Conservation (phyloP, 2,888 invertebrate genomes). For the Timandra comae region DNA sequence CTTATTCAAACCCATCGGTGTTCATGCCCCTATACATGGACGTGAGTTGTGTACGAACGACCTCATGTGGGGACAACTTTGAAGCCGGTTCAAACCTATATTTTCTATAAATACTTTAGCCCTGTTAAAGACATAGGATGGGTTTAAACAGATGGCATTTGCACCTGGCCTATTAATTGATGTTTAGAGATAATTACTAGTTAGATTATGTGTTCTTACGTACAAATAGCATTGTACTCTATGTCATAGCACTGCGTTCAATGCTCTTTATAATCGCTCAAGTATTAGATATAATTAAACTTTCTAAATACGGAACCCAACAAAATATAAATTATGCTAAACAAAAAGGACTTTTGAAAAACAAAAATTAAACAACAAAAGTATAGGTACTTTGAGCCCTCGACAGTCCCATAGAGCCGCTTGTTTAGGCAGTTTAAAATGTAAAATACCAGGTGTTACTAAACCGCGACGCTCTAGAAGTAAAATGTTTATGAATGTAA, state of each 20-base stretch:
- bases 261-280: too few relatives aligned
- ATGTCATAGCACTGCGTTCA: too few relatives aligned
- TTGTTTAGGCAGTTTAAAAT: constrained; percentile 33
- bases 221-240: too few relatives aligned
- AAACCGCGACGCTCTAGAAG: constrained; percentile 41
- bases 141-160: constrained; percentile 13
- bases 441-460: constrained; percentile 46
- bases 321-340: constrained; percentile 14
- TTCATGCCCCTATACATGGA: constrained; percentile 28
- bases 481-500: constrained; percentile 70
- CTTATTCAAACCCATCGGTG: constrained; percentile 45
- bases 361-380: constrained; percentile 8
- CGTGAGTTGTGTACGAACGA: constrained; percentile 40
- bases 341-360: too few relatives aligned
- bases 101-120: constrained; percentile 36
- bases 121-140: constrained; percentile 17
- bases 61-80: constrained; percentile 38
- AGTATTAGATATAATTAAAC: too few relatives aligned
- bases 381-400: constrained; percentile 8
- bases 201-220: too few relatives aligned
- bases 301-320: too few relatives aligned
- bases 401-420: constrained; percentile 16
- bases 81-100: constrained; percentile 26
- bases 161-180: constrained; percentile 12
- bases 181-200: not conserved